Conservation (phyloP, 2,113 vertebrate genomes). For the Galbula dea region DNA sequence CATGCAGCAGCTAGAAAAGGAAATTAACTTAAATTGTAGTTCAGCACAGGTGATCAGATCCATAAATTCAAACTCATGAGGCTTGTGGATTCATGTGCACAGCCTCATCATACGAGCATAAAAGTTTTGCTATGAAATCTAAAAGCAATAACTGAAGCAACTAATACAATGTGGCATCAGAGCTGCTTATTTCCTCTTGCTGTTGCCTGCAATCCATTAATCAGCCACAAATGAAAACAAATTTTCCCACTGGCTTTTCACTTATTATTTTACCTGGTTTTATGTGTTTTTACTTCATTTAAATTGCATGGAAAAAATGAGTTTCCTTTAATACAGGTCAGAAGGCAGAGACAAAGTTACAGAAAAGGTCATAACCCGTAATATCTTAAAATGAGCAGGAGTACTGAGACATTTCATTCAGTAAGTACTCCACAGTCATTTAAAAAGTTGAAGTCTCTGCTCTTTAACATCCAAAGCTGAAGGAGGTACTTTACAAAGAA, state of each 20-base stretch:
- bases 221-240: background rate
- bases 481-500: background rate
- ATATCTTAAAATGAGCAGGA: background rate
- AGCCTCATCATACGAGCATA: background rate
- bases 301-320: background rate
- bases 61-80: background rate
- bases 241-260: background rate
- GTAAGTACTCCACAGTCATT: background rate
- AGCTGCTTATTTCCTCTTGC: background rate
- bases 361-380: background rate
- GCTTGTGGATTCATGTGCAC: background rate
- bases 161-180: background rate
- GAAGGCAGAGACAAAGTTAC: background rate
- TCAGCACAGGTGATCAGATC: background rate
- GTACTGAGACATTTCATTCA: background rate
- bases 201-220: background rate
- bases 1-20: background rate
- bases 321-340: background rate
- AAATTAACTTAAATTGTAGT: background rate
- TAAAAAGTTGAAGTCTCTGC: background rate
- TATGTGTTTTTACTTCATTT: background rate
- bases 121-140: background rate
- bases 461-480: background rate
- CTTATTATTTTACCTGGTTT: background rate
- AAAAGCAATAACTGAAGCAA: background rate